A percentile compares a stretch with the other conserved stretches of the same genome.
These are phyloP conservation scores for Lepus timidus DNA, from an alignment of 2,113 vertebrate species.

Conservation along the genomic window DNA sequence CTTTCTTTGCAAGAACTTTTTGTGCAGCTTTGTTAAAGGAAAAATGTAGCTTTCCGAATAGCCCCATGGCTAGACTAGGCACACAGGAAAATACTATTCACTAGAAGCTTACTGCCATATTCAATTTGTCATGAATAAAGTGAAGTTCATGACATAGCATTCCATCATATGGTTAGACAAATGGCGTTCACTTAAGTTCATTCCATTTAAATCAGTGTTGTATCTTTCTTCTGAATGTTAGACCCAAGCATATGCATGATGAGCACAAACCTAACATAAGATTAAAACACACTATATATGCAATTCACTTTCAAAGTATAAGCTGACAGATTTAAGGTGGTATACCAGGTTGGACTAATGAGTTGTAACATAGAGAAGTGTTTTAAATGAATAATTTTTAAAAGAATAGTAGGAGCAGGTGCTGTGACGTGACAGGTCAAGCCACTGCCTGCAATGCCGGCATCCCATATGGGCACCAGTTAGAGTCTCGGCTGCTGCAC, in stretches of 20 bases:
- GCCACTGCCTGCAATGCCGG: too few species aligned
- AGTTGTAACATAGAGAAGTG: background rate
- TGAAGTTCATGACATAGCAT: background rate
- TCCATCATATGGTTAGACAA: slow-evolving; percentile 2
- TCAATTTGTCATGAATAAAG: background rate
- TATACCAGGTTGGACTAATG: background rate
- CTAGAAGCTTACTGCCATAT: background rate
- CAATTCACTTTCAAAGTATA: background rate
- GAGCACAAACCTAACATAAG: background rate
- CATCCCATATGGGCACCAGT: too few species aligned
- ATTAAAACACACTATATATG: background rate
- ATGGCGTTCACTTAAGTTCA: background rate
- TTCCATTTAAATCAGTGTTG: background rate
- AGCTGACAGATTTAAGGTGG: background rate
- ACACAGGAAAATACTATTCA: background rate
- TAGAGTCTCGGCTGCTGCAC: too few species aligned
- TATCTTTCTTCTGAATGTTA: background rate
- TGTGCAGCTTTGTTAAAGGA: background rate
- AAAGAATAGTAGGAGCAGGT: background rate
- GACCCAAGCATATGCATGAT: background rate
- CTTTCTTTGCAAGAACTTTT: background rate
- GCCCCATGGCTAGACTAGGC: background rate
- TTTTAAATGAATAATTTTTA: slow-evolving; percentile 2
- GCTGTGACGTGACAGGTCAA: too few species aligned
- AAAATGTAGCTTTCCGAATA: background rate